Conservation (phyloP, 2,797 vertebrate genomes). For the Hypotaenidia philippensis region DNA sequence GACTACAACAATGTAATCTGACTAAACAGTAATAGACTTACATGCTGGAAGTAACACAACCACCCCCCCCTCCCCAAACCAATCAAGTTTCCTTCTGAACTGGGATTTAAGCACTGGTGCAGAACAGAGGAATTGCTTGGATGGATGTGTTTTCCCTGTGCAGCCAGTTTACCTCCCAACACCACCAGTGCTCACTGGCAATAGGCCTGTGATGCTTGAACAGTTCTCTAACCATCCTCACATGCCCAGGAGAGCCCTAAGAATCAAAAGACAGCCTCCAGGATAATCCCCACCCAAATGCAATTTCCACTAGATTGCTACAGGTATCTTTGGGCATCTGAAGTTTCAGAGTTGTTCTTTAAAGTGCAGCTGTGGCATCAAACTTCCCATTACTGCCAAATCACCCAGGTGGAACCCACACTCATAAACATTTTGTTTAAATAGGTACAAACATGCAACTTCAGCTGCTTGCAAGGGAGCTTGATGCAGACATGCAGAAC, state of each 20-base stretch:
- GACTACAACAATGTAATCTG: background rate
- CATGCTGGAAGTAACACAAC: background rate
- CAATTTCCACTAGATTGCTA: background rate
- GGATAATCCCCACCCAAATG: background rate
- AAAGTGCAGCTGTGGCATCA: background rate
- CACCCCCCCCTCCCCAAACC: background rate
- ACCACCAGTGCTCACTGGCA: background rate
- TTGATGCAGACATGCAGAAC: background rate
- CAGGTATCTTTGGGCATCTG: background rate
- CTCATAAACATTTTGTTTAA: background rate
- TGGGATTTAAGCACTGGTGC: background rate
- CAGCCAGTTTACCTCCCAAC: background rate
- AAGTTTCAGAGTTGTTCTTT: background rate
- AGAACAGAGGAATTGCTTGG: background rate
- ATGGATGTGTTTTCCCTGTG: fast-evolving
- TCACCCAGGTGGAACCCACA: background rate
- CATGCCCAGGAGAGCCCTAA: background rate
- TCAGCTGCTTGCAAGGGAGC: background rate
- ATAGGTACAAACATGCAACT: background rate
- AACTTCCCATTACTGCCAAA: background rate
- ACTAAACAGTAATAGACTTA: background rate
- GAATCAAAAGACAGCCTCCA: background rate
- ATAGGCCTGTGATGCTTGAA: background rate
- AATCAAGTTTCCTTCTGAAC: fast-evolving
- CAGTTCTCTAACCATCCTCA: background rate